These are phyloP conservation scores for Pogonocherus hispidulus DNA, from an alignment of 2,888 invertebrate species.

Conservation along the genomic window DNA sequence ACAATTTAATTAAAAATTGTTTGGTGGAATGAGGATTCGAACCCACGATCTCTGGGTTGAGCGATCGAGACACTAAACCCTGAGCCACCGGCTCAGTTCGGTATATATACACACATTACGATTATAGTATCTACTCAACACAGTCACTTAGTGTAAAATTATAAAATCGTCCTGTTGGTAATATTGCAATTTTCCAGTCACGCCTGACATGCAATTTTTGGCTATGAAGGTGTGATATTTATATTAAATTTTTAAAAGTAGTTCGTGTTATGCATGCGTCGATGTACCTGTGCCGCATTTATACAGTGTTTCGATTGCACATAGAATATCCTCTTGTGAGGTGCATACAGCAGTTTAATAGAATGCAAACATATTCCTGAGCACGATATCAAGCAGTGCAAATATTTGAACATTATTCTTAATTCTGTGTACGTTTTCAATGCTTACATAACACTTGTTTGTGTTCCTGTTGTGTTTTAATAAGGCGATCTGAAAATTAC, in stretches of 20 bases:
- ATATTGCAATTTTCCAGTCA: background rate
- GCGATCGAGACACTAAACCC: too few species aligned
- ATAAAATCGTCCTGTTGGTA: background rate
- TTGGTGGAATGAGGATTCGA: too few species aligned
- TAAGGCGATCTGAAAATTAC: background rate
- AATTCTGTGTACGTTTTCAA: conserved; percentile 36
- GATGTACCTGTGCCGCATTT: background rate
- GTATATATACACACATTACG: too few species aligned
- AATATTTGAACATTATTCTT: conserved; percentile 41
- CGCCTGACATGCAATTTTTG: background rate
- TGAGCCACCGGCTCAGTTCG: too few species aligned
- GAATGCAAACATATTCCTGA: conserved; percentile 41
- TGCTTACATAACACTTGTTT: conserved; percentile 38
- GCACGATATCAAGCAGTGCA: conserved; percentile 41
- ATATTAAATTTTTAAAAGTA: background rate
- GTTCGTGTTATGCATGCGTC: background rate
- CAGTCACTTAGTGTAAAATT: background rate
- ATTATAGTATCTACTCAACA: too few species aligned
- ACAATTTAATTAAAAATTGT: too few species aligned
- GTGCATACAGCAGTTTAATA: conserved; percentile 33
- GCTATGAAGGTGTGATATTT: background rate
- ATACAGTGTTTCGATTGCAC: conserved; percentile 6
- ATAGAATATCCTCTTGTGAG: conserved; percentile 12
- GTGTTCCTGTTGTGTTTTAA: conserved; percentile 25
- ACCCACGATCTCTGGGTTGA: too few species aligned